These are phyloP conservation scores for Drosophila sp. DNA, from an alignment of 1,140 invertebrate genomes.

Conservation along the genomic window DNA sequence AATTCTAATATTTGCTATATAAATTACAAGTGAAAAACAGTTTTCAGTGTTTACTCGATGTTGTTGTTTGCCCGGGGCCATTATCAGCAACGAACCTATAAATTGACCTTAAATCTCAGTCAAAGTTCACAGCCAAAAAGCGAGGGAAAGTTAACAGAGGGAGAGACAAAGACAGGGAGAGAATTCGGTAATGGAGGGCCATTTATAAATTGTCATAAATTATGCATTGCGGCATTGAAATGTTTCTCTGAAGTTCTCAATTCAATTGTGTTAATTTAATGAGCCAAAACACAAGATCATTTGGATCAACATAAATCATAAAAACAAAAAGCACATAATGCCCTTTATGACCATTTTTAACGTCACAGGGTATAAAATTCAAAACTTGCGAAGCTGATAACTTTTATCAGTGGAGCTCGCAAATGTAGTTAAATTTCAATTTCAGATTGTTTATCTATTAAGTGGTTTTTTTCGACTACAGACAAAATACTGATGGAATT, in stretches of 20 bases:
- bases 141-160: not conserved
- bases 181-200: not conserved
- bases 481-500: too few species aligned
- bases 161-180: too few species aligned
- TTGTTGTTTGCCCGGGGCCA: constrained; percentile 41
- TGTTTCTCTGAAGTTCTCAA: constrained; percentile 41
- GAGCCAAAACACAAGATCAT: constrained; percentile 37
- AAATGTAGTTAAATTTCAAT: too few species aligned
- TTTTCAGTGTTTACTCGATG: too few species aligned
- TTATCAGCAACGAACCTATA: constrained; percentile 50
- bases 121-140: constrained; percentile 8
- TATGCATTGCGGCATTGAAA: constrained; percentile 37
- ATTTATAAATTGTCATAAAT: constrained; percentile 37
- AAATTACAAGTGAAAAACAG: constrained; percentile 49
- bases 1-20: constrained; percentile 69
- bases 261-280: constrained; percentile 56
- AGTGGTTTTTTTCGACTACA: too few species aligned
- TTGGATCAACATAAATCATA: constrained; percentile 36
- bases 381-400: too few species aligned
- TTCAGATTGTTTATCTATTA: too few species aligned
- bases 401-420: constrained; percentile 20
- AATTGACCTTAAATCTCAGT: constrained; percentile 56
- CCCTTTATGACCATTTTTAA: too few species aligned
- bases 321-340: too few species aligned
- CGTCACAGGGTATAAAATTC: too few species aligned